Base-by-base conservation (phyloP, 2,113 vertebrate genomes). In the Leucopternis melanops region DNA sequence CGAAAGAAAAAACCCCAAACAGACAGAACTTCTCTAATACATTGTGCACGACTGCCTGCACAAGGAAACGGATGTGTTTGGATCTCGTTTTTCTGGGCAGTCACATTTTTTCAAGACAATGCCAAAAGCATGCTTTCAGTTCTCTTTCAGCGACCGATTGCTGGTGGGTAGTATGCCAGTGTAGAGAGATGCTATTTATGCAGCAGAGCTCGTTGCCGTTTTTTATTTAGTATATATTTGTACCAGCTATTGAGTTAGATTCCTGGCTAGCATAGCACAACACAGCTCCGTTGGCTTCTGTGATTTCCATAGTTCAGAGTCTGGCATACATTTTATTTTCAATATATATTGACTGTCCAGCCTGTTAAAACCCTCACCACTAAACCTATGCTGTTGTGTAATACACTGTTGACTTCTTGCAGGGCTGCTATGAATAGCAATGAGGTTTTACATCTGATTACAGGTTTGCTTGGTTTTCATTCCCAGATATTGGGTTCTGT, bases 311-410 rank as follows among this genome's bases (percentile, higher is more conserved):
- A 66, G 92, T 85, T 97, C 79, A 65, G 87, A 92, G 78, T 83
- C 94, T 95, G 94, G 84, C 93, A 55, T 83, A 83, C 96, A 72
- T 83, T 94, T 96, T 87, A 63, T 95, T 96, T 96, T 90, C 80
- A 49, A 78, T 94, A 89, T 96, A 89, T 94, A 92, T 90, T 89
- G 92, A 88, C 77, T 93, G 95, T 92, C 91, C 91, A 72, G 86
- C 81, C 73, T 90, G 82, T 90, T 95, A 77, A 88, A 97, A 89
- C 88, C 77, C 81, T 90, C 54, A 38, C 91, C 8, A 29, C 86
- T 67, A 78, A 95, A 88, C 87, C 72, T 88, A 80, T 31, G 5
- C 90, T 85, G 66, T 89, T 89, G 72, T 94, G 89, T 93, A 92
- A 92, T 59, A 62, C 50, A 19, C 71, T 75, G 75, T 65, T 91